phyloP scores from a whole-genome alignment of 2,113 vertebrate genomes.

The Passer montanus region DNA sequence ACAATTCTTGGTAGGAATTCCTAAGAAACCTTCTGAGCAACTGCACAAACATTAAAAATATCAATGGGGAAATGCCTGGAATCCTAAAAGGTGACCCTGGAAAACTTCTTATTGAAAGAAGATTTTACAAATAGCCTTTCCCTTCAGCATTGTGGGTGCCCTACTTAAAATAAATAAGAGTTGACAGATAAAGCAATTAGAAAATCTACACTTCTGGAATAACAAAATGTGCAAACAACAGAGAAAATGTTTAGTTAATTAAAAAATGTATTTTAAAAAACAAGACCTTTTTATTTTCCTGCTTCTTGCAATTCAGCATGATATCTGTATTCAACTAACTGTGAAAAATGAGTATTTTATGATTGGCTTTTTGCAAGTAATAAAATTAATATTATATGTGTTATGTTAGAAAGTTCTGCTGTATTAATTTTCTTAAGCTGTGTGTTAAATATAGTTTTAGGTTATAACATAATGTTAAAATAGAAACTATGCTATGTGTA shows the following conservation, averaged over 20 bases:
- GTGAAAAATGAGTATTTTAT: too few species aligned
- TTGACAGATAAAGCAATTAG: neutral
- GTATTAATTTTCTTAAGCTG: too few species aligned
- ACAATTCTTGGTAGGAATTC: neutral
- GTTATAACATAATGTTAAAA: too few species aligned
- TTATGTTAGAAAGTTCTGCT: too few species aligned
- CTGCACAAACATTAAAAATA: neutral
- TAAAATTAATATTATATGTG: too few species aligned
- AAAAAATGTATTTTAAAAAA: neutral
- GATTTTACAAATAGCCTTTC: slow-evolving; percentile 6
- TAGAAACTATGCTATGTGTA: too few species aligned
- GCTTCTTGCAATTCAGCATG: neutral
- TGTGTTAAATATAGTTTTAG: too few species aligned
- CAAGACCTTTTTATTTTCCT: neutral
- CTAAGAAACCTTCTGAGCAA: neutral
- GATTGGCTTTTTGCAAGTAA: too few species aligned
- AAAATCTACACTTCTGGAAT: neutral
- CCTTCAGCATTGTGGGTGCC: neutral
- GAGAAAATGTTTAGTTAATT: neutral
- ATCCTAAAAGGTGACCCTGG: neutral
- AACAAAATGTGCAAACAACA: neutral
- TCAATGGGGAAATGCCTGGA: neutral
- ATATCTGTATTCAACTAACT: rapidly evolving
- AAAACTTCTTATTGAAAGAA: neutral
- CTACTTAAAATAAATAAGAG: neutral